phyloP scores from a whole-genome alignment of 2,797 vertebrate genomes.

The Fundulus diaphanus region DNA sequence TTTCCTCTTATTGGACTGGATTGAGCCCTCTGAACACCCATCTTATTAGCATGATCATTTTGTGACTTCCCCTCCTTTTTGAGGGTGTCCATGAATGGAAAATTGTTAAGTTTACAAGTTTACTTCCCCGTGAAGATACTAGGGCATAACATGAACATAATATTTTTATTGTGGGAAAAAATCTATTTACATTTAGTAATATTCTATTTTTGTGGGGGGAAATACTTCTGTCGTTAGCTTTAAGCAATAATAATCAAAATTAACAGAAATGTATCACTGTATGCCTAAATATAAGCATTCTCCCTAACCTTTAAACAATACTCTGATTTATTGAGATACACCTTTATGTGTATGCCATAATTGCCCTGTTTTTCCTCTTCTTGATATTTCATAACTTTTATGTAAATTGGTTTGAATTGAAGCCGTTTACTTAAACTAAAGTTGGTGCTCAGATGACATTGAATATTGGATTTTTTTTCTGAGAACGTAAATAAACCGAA shows the following conservation, averaged over 20 bases:
- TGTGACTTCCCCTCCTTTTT: not conserved
- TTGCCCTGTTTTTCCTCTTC: too few species aligned
- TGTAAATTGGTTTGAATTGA: not conserved
- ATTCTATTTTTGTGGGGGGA: not conserved
- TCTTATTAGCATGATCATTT: not conserved
- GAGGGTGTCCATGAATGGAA: not conserved
- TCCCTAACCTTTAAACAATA: not conserved
- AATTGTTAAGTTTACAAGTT: not conserved
- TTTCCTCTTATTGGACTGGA: not conserved
- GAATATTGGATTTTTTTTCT: not conserved
- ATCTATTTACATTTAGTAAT: not conserved
- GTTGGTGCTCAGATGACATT: not conserved
- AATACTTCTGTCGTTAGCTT: not conserved
- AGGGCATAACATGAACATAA: not conserved
- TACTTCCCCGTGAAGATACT: not conserved
- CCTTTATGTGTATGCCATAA: not conserved
- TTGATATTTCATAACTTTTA: too few species aligned
- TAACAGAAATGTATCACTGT: not conserved
- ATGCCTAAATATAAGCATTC: not conserved
- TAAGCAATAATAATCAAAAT: not conserved
- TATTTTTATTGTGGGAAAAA: not conserved
- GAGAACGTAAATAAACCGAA: not conserved
- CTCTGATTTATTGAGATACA: not conserved
- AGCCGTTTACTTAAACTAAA: not conserved
- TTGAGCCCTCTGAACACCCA: not conserved